Base-by-base conservation (phyloP, 2,797 vertebrate species). In the Apogon hyalosoma region DNA sequence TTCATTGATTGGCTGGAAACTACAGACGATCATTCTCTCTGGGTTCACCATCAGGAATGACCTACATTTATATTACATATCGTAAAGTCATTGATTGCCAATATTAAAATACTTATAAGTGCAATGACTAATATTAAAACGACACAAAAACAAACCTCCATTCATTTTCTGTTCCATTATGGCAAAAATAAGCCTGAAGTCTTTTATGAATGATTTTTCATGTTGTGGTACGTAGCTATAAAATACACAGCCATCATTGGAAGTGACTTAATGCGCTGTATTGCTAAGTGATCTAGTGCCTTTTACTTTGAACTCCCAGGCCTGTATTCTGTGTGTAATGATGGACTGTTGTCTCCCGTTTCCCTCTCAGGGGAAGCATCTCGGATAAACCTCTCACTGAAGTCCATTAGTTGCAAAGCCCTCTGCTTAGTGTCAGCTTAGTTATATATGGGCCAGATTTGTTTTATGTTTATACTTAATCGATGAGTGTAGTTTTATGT, bases 391-490 rank as follows among this genome's bases (percentile, higher is more conserved):
- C 82, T 75, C 67, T 75, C 60, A 73, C 65, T 52, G 62, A 79
- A 71, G 80, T 78, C 80, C 68, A 90, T 85, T 84, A 85, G 70
- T 48, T 77, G 21, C 48, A 73, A 59, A 84, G 75, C 77, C 63
- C 72, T 75, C 70, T 83, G 73, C 67, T 81, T 65, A 76, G 63
- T 61, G 75, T 83, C 74, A 63, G 58, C 75, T 60, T 41, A 11
- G 62, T 83, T 71, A 77, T 85, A 79, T 74, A 77, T n/a, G 58
- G 66, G 3, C 14, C 52, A 46, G 68, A 75, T 82, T 56, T 79
- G 66, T 79, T 89, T 89, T 85, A 86, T 71, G 75, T 80, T 82
- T 70, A 76, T 65, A 72, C 56, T 69, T 74, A 83, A 88, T 87
- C 61, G 57, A 88, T 89, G 78, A 74, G 54, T 18, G 63, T 72